A percentile compares a stretch with the other conserved stretches of the same genome.
Evolutionary conservation across 2,888 invertebrate species (phyloP).

Genomic region (Dexiosoma caninum): DNA sequence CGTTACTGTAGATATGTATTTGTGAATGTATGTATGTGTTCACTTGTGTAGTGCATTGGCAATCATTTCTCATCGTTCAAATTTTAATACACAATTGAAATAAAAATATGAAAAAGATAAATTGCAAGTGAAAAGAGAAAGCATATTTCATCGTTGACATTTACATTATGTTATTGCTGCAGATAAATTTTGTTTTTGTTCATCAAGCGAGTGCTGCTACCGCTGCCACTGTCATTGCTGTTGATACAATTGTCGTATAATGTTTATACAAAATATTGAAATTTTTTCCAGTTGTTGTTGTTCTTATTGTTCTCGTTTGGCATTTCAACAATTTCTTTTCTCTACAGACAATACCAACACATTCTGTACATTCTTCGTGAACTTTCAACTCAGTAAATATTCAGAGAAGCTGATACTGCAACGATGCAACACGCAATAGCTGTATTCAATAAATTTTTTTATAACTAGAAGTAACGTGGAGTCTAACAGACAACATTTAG

Average conservation of each 20-base stretch:
- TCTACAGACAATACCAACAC: no score
- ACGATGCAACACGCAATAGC: neutral
- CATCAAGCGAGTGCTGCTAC: no score
- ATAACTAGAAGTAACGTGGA: no score
- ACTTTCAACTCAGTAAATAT: neutral
- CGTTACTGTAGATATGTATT: no score
- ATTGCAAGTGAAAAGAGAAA: neutral
- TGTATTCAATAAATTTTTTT: neutral
- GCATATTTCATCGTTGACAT: conserved; percentile 37
- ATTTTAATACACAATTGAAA: conserved; percentile 27
- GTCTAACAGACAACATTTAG: no score
- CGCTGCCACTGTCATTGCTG: neutral
- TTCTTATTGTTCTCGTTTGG: no score
- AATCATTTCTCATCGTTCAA: conserved; percentile 28
- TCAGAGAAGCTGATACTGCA: neutral
- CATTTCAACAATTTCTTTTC: no score
- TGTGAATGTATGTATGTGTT: neutral
- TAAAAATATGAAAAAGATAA: neutral
- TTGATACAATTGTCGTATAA: conserved; percentile 12
- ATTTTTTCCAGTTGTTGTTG: conserved; percentile 13
- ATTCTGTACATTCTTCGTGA: no score
- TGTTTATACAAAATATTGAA: conserved; percentile 25
- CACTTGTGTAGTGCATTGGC: neutral
- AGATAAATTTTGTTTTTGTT: no score
- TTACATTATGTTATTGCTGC: conserved; percentile 24